Evolutionary conservation across 1,140 invertebrate genomes (phyloP), one percentile per base, ranked within the genome.

Genomic region (Drosophila eugracilis): DNA sequence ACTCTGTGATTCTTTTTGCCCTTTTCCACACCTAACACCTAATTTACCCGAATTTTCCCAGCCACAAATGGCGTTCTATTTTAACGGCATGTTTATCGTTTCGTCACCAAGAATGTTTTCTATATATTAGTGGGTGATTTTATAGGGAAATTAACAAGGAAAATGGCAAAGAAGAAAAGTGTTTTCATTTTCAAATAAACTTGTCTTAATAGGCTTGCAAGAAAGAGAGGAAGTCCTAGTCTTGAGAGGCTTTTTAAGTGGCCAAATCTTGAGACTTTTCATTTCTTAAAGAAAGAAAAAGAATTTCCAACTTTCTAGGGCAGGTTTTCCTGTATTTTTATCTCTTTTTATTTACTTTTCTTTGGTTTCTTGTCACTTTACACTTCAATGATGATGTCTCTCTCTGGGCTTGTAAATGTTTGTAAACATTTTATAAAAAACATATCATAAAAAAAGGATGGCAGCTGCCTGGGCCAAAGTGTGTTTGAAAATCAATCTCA

Each of bases 91-190:
- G 6, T 10, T 19, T 24, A 65, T 75, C 37, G 58, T 75, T 78
- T 77, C 48, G 53, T 55, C 65, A 71, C 57, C 65, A 49, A 28
- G n/a, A 54, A 58, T 69, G 54, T 17, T 37, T 14, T 37, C 36
- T 37, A 15, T 6, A 1, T 34, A 3, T 12, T 14, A 4, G 32
- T n/a, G n/a, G n/a, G n/a, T n/a, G n/a, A n/a, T n/a, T n/a, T n/a
- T n/a, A n/a, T n/a, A n/a, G n/a, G n/a, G n/a, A n/a, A n/a, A n/a
- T n/a, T n/a, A n/a, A n/a, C n/a, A n/a, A n/a, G n/a, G n/a, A n/a
- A n/a, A n/a, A n/a, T n/a, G n/a, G n/a, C n/a, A n/a, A n/a, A n/a
- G n/a, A n/a, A n/a, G n/a, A n/a, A n/a, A n/a, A n/a, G n/a, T n/a
- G n/a, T n/a, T n/a, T n/a, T n/a, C n/a, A n/a, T n/a, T n/a, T n/a